Conservation (phyloP, 2,797 vertebrate genomes). For the Danio aesculapii region DNA sequence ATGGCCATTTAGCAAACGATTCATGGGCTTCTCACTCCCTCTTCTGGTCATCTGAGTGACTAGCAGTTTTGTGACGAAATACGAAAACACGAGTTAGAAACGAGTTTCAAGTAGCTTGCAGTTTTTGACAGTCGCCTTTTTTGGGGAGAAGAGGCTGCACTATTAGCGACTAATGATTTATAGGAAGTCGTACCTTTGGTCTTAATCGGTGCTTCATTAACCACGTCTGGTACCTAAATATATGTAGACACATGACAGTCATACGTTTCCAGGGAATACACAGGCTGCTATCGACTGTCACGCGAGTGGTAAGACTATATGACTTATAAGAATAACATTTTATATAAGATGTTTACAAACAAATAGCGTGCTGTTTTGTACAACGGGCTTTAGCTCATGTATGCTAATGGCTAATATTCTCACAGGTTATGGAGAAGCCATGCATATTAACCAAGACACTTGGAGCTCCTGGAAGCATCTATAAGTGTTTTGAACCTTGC, state of each 20-base stretch:
- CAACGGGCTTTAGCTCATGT: not conserved
- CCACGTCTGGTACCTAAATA: not conserved
- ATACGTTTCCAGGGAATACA: not conserved
- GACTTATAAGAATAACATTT: not conserved
- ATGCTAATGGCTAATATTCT: conserved; percentile 53
- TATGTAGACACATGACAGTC: not conserved
- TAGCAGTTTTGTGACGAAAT: not conserved
- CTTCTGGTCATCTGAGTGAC: conserved; percentile 9
- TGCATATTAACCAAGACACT: conserved; percentile 68
- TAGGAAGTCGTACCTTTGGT: not conserved
- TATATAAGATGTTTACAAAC: not conserved
- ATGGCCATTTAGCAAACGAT: not conserved
- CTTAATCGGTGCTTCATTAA: conserved; percentile 41
- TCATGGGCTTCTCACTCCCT: conserved; percentile 16
- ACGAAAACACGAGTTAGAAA: not conserved
- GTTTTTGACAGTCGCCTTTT: not conserved
- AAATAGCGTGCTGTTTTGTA: not conserved
- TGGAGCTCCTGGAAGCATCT: conserved; percentile 66
- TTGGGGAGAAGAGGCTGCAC: not conserved
- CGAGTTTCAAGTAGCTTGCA: not conserved
- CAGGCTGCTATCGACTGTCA: not conserved
- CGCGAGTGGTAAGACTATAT: conserved; percentile 16
- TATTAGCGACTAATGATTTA: conserved; percentile 7
- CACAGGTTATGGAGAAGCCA: conserved; percentile 72
- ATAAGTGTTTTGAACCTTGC: conserved; percentile 66